phyloP scores from a whole-genome alignment of 1,140 invertebrate genomes.

The Patella vulgata region DNA sequence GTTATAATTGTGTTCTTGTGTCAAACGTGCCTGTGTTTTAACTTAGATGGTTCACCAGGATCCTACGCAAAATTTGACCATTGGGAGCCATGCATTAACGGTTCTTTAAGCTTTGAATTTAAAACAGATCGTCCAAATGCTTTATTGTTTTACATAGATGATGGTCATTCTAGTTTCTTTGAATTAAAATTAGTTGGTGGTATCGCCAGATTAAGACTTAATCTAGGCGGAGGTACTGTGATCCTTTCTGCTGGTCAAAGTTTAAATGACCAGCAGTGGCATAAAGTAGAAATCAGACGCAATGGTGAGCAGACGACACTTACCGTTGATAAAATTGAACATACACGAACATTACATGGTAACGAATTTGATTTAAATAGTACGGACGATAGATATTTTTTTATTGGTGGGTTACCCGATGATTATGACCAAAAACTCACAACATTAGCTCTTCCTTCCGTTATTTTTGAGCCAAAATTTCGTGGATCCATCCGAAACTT shows the following conservation, averaged over 20 bases:
- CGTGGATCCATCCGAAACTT: conserved; percentile 54
- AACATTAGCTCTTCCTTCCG: conserved; percentile 43
- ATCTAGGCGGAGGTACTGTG: conserved; percentile 71
- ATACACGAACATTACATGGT: conserved; percentile 56
- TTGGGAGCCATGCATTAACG: conserved; percentile 90
- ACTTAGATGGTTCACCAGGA: conserved; percentile 80
- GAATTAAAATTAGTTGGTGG: conserved; percentile 94
- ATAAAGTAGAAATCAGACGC: conserved; percentile 46
- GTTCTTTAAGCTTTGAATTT: conserved; percentile 85
- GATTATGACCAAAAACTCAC: conserved; percentile 67
- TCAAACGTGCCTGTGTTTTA: conserved; percentile 40
- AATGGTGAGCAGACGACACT: conserved; percentile 43
- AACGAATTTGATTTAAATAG: conserved; percentile 41
- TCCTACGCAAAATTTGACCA: conserved; percentile 90
- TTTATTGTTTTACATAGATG: conserved; percentile 90
- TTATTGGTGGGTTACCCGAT: conserved; percentile 51
- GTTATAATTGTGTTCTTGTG: too few species aligned
- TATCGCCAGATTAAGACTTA: conserved; percentile 82
- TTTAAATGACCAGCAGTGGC: conserved; percentile 53
- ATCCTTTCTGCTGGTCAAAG: conserved; percentile 77
- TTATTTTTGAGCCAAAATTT: conserved; percentile 49
- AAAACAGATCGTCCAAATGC: conserved; percentile 93
- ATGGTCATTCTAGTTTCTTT: conserved; percentile 94
- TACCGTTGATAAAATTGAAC: conserved; percentile 60
- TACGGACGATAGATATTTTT: conserved; percentile 42